These are phyloP conservation scores for Gonocerus acuteangulatus DNA, from an alignment of 2,888 invertebrate species.

Conservation along the genomic window DNA sequence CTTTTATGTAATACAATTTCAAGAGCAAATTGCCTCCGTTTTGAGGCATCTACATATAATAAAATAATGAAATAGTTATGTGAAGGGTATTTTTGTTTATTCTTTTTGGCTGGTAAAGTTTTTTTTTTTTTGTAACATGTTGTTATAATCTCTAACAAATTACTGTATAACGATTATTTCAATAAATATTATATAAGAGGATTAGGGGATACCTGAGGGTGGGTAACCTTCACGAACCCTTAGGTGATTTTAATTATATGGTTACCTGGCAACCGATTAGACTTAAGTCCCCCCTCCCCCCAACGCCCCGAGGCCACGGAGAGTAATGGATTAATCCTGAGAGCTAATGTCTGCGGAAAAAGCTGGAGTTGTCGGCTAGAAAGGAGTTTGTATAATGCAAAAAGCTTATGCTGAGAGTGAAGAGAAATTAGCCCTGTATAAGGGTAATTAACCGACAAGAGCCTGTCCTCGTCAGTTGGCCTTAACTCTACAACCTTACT, in stretches of 20 bases:
- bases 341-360: slow-evolving; percentile 7
- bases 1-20: too few species aligned
- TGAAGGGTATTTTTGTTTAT: too few species aligned
- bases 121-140: too few species aligned
- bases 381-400: slow-evolving; percentile 8
- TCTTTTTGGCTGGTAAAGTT: too few species aligned
- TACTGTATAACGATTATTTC: slow-evolving; percentile 6
- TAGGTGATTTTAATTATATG: slow-evolving; percentile 19
- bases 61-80: too few species aligned
- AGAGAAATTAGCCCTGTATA: slow-evolving; percentile 1
- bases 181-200: slow-evolving; percentile 19
- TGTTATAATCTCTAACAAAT: not conserved
- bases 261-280: slow-evolving; percentile 19
- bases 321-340: slow-evolving; percentile 9
- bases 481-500: too few species aligned
- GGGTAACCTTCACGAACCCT: not conserved
- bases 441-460: not conserved
- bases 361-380: not conserved
- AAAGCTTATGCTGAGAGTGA: not conserved
- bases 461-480: too few species aligned
- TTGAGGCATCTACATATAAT: too few species aligned
- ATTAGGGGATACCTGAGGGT: slow-evolving; percentile 9
- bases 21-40: too few species aligned
- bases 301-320: not conserved
- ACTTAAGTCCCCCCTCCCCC: not conserved